A percentile compares a stretch with the other conserved stretches of the same genome.
These are phyloP conservation scores for Apolygus lucorum DNA, from an alignment of 1,140 invertebrate genomes.

Conservation along the genomic window DNA sequence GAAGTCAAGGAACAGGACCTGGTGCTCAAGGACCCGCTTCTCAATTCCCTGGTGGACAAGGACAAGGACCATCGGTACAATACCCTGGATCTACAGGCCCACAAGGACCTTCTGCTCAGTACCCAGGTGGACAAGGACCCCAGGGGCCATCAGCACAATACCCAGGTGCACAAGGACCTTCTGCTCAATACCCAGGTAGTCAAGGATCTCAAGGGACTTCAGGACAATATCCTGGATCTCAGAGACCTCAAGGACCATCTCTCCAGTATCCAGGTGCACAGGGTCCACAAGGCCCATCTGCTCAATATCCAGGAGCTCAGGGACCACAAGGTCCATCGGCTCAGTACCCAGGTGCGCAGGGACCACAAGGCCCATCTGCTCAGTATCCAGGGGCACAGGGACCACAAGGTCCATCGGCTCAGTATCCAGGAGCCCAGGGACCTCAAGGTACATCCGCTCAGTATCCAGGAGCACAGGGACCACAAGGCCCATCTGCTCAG, in stretches of 20 bases:
- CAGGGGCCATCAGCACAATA: not conserved
- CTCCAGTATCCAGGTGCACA: constrained; percentile 32
- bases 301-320: constrained; percentile 28
- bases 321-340: constrained; percentile 22
- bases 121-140: constrained; percentile 29
- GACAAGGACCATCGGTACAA: constrained; percentile 18
- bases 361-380: constrained; percentile 32
- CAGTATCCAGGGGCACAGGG: constrained; percentile 30
- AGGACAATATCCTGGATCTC: no score
- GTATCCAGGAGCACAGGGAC: constrained; percentile 28
- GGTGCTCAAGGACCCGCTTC: constrained; percentile 31
- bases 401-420: constrained; percentile 31
- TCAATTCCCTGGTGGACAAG: constrained; percentile 27
- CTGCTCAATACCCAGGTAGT: constrained; percentile 30
- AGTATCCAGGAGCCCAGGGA: constrained; percentile 30
- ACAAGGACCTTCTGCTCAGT: constrained; percentile 34
- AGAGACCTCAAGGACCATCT: constrained; percentile 33
- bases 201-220: constrained; percentile 31
- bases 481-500: constrained; percentile 30
- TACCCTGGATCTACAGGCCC: not conserved
- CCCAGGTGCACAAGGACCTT: constrained; percentile 28
- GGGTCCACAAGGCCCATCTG: constrained; percentile 32
- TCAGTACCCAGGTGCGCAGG: constrained; percentile 30
- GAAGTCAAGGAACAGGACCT: constrained; percentile 29
- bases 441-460: constrained; percentile 23